Evolutionary conservation across 2,797 vertebrate genomes (phyloP), one percentile per base, ranked within the genome.

Genomic region (Pantherophis vulpinus): DNA sequence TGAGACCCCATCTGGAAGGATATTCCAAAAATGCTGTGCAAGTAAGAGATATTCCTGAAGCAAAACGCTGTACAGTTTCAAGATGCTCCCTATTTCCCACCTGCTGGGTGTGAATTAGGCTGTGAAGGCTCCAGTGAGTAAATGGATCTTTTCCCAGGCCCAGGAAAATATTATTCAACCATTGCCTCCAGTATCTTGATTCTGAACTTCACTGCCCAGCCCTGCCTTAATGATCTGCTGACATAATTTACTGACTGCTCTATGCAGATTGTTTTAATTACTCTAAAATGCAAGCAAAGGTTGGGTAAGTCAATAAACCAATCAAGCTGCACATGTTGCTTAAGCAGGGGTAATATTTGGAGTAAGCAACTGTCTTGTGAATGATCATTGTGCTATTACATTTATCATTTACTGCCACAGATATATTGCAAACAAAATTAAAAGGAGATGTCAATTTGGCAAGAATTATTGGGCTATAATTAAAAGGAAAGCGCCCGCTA

Each of bases 371-470:
- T 95, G 95, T 95, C 95, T 96, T 89, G 93, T 95, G 95, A 93
- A 96, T 0, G 94, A 96, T 97, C 97, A 96, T 95, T 94, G 90
- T 94, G 74, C 29, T 92, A 88, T 94, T 95, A 95, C 94, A 95
- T 90, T 95, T 96, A 96, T 96, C 96, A 96, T 97, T 95, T 96
- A 93, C 93, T 94, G 18, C 96, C 95, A 92, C 94, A 1, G 63
- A 94, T 95, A 93, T 94, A 97, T 86, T 92, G 93, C 96, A 97
- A 97, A 97, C 95, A 97, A 96, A 96, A 97, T 97, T 97, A 97
- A 96, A 97, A 95, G 93, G 94, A 97, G 95, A 96, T 37, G 95
- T 97, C 97, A 96, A 92, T 95, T 92, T 93, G 90, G 93, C 88
- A 96, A 58, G 63, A 91, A 87, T 92, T 94, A 92, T 93, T 54